phyloP scores from a whole-genome alignment of 1,140 invertebrate species.

The Cotesia chilonis region DNA sequence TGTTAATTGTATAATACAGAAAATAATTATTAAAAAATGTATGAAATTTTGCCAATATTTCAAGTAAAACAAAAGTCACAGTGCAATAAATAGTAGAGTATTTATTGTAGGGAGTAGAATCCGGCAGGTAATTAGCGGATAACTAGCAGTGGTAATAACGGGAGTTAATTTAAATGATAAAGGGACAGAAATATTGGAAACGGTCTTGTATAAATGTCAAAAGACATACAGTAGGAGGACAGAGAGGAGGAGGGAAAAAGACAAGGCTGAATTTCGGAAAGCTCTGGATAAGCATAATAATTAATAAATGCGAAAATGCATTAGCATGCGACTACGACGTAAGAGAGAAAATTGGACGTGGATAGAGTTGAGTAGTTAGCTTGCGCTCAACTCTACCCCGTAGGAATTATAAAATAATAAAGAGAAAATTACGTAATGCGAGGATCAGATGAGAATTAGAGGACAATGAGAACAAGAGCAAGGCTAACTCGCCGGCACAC shows the following conservation, averaged over 20 bases:
- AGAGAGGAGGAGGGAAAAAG: not conserved
- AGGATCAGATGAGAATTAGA: constrained; percentile 55
- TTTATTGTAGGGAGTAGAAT: no score
- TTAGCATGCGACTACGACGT: constrained; percentile 50
- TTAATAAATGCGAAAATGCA: constrained; percentile 57
- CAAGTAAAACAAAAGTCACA: no score
- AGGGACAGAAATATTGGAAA: no score
- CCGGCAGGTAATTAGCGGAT: no score
- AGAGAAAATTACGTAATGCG: constrained; percentile 59
- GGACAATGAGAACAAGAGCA: constrained; percentile 51
- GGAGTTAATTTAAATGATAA: no score
- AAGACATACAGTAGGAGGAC: not conserved
- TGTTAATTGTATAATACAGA: no score
- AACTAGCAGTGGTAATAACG: no score
- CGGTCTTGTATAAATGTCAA: no score
- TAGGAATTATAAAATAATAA: constrained; percentile 59
- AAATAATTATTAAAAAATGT: no score
- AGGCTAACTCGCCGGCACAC: constrained; percentile 31
- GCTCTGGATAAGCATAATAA: constrained; percentile 52
- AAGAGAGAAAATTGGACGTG: constrained; percentile 16
- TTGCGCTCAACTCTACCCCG: not conserved
- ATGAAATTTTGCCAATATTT: no score
- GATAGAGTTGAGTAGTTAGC: constrained; percentile 17
- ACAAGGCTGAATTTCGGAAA: constrained; percentile 40
- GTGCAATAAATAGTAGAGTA: no score